phyloP scores from a whole-genome alignment of 2,113 vertebrate genomes.

The Ammodytes marinus region DNA sequence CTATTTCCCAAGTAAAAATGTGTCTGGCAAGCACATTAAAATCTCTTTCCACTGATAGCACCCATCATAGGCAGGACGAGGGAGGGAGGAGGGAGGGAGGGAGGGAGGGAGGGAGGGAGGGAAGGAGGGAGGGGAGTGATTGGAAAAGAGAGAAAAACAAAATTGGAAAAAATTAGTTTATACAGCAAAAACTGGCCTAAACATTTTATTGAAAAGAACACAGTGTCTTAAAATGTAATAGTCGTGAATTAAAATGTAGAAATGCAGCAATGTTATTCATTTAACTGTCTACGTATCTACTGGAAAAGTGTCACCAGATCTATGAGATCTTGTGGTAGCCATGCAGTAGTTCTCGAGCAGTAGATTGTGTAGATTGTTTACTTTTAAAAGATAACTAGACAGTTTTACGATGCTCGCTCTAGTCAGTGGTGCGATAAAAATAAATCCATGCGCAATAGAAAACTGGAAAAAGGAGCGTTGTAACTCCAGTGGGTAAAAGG shows the following conservation, averaged over 20 bases:
- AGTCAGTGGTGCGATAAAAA: background rate
- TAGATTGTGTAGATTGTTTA: background rate
- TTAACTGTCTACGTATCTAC: background rate
- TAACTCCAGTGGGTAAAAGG: background rate
- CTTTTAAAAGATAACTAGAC: background rate
- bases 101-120: background rate
- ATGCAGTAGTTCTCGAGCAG: background rate
- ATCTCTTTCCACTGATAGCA: background rate
- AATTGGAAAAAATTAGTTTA: slow-evolving; percentile 12
- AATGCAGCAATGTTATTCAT: background rate
- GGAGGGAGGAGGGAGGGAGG: background rate
- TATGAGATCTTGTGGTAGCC: background rate
- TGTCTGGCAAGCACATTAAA: slow-evolving; percentile 1
- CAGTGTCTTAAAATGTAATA: background rate
- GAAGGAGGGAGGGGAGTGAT: background rate
- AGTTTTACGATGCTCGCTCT: background rate
- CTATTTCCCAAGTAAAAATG: background rate
- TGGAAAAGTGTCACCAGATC: background rate
- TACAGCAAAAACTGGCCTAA: background rate
- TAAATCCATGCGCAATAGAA: background rate
- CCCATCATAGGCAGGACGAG: background rate
- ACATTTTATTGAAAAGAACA: background rate
- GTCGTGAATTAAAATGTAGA: background rate
- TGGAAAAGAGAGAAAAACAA: background rate
- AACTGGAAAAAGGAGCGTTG: background rate